These are phyloP conservation scores for Danio albolineatus DNA, from an alignment of 2,797 vertebrate genomes.

Conservation along the genomic window DNA sequence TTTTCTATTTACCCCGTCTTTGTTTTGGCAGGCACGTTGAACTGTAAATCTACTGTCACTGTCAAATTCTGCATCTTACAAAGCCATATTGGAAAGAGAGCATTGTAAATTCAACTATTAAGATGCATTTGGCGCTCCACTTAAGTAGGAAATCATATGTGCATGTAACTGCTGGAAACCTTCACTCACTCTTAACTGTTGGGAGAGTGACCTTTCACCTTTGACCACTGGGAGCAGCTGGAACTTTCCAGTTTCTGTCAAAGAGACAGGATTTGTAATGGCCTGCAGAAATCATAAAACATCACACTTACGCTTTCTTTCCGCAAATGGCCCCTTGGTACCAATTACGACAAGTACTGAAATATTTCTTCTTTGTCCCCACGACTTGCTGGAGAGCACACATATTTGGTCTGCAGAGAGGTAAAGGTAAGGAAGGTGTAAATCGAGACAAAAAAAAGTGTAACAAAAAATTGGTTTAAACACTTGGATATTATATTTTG, in stretches of 20 bases:
- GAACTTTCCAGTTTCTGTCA: conserved; percentile 21
- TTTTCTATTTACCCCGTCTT: background rate
- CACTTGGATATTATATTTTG: background rate
- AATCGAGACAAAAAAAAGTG: background rate
- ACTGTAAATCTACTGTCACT: conserved; percentile 12
- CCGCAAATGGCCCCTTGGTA: conserved; percentile 94
- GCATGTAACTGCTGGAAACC: background rate
- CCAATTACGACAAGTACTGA: conserved; percentile 98
- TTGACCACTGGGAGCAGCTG: conserved; percentile 22
- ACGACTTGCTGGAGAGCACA: conserved; percentile 96
- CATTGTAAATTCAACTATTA: background rate
- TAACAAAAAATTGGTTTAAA: background rate
- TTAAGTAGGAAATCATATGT: conserved; percentile 29
- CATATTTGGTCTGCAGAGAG: conserved; percentile 86
- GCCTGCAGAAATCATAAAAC: conserved; percentile 53
- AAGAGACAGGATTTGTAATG: conserved; percentile 34
- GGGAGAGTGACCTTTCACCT: conserved; percentile 37
- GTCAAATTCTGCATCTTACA: background rate
- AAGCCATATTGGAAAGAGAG: background rate
- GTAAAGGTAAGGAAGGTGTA: conserved; percentile 10
- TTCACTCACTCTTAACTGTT: background rate
- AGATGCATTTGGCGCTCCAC: background rate
- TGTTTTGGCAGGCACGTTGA: conserved; percentile 19
- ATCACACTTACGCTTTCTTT: conserved; percentile 93
- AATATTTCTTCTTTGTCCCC: conserved; percentile 98